A percentile compares a stretch with the other conserved stretches of the same genome.
phyloP scores from a whole-genome alignment of 2,797 vertebrate species.

The Thamnophis elegans region DNA sequence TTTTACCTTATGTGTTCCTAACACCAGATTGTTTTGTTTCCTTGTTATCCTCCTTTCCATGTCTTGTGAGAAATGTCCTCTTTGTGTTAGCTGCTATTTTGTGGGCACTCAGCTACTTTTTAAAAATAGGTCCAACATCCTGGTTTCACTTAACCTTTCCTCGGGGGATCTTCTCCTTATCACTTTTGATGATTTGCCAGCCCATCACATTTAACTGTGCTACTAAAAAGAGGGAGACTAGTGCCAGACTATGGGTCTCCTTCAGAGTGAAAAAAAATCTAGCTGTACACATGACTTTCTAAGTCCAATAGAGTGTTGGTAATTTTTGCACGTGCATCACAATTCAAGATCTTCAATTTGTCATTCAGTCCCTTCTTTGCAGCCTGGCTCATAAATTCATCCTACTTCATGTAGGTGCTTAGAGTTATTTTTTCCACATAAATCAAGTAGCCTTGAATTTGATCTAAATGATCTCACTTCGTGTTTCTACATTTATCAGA shows the following conservation, averaged over 20 bases:
- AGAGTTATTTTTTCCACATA: conserved; percentile 3
- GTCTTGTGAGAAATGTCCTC: not conserved
- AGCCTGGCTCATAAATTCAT: not conserved
- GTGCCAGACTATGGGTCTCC: not conserved
- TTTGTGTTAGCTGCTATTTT: not conserved
- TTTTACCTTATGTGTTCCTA: not conserved
- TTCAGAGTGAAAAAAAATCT: not conserved
- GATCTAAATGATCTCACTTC: conserved; percentile 7
- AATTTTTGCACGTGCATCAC: not conserved
- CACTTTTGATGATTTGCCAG: not conserved
- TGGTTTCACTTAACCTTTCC: not conserved
- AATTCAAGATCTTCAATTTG: not conserved
- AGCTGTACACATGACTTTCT: not conserved
- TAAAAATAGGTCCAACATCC: not conserved
- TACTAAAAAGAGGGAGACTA: not conserved
- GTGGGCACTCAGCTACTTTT: not conserved
- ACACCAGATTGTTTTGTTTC: not conserved
- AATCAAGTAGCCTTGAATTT: conserved; percentile 7
- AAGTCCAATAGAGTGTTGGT: not conserved
- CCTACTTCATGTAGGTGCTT: not conserved
- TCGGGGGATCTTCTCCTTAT: not conserved
- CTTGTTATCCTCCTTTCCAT: not conserved
- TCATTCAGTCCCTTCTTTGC: not conserved
- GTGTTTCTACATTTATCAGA: conserved; percentile 22
- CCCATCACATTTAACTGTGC: not conserved